Conservation (phyloP, 1,140 invertebrate species). For the Gryllus bimaculatus region DNA sequence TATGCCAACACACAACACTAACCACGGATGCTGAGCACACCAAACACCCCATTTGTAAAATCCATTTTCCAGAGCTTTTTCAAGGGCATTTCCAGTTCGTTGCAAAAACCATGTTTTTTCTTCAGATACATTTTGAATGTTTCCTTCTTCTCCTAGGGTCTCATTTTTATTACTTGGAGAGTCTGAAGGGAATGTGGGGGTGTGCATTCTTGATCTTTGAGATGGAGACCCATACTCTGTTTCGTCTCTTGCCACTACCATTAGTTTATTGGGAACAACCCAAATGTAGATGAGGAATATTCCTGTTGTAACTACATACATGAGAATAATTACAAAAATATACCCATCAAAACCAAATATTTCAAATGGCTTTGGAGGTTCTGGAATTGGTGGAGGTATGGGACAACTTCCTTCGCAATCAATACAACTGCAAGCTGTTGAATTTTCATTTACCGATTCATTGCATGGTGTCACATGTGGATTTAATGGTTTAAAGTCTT, state of each 20-base stretch:
- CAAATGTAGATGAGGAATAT: background rate
- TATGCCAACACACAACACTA: conserved; percentile 48
- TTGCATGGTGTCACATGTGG: conserved; percentile 55
- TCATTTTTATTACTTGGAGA: background rate
- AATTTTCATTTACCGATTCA: conserved; percentile 51
- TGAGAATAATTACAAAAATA: background rate
- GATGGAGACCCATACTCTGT: background rate
- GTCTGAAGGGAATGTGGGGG: background rate
- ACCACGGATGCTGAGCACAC: conserved; percentile 51
- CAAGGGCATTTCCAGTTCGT: background rate
- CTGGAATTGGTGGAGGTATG: conserved; percentile 34
- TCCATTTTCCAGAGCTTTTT: background rate
- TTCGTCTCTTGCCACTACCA: background rate
- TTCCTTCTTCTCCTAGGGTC: background rate
- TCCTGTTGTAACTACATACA: background rate
- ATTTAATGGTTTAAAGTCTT: conserved; percentile 48
- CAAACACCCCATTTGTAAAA: conserved; percentile 30
- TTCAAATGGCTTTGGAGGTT: background rate
- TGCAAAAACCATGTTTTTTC: background rate
- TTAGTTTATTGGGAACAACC: too few species aligned
- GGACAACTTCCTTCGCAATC: conserved; percentile 79
- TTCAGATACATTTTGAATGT: background rate
- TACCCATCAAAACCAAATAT: background rate
- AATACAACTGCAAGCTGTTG: conserved; percentile 71
- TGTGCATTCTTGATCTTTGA: too few species aligned